A percentile compares a stretch with the other conserved stretches of the same genome.
Evolutionary conservation across 1,140 invertebrate species (phyloP).

Genomic region (Eubasilissa regina): DNA sequence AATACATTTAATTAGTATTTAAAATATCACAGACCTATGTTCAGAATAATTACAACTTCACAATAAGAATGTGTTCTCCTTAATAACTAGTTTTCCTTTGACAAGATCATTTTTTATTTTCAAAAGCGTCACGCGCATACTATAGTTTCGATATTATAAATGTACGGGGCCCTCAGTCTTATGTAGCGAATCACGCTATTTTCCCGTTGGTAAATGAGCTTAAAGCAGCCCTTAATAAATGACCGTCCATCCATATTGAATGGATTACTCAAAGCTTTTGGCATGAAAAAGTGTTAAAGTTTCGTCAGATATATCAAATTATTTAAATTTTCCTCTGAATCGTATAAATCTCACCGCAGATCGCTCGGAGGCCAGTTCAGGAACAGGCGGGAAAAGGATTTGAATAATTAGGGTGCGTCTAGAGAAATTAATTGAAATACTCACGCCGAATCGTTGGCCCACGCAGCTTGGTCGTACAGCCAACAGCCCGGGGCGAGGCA

Average conservation of each 20-base stretch:
- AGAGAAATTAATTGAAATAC: constrained; percentile 54
- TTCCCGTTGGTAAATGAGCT: constrained; percentile 4
- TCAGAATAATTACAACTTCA: no score
- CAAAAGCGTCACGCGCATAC: neutral
- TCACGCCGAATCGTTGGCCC: constrained; percentile 6
- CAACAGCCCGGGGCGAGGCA: no score
- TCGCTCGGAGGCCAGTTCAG: neutral
- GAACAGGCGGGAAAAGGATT: constrained; percentile 42
- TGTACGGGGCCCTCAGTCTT: constrained; percentile 1
- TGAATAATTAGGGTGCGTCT: constrained; percentile 58
- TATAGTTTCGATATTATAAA: neutral
- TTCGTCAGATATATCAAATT: constrained; percentile 16
- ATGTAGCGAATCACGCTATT: neutral
- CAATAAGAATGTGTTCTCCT: no score
- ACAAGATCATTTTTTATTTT: no score
- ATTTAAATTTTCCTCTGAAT: constrained; percentile 28
- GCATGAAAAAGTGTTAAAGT: constrained; percentile 40
- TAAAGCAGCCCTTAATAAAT: constrained; percentile 23
- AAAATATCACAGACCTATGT: no score
- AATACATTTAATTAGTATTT: no score
- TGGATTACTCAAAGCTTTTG: constrained; percentile 19
- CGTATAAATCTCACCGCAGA: constrained; percentile 19
- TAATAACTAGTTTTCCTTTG: no score
- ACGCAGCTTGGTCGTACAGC: no score
- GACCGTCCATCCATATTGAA: constrained; percentile 34